phyloP scores from a whole-genome alignment of 1,140 invertebrate species.

The Polypedilum pembai region DNA sequence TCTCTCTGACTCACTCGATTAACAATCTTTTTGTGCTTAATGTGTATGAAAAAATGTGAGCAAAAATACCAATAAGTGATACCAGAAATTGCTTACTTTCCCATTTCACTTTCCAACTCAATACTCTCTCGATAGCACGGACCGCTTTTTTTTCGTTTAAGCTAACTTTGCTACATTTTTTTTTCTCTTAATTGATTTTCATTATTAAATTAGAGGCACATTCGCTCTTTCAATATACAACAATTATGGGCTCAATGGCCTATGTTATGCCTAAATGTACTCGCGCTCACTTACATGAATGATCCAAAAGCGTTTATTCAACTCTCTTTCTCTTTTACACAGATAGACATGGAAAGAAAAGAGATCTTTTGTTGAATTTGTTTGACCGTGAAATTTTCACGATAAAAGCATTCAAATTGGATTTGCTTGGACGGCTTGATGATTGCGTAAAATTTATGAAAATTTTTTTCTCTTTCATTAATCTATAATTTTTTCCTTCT shows the following conservation, averaged over 20 bases:
- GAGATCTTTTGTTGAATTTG: background rate
- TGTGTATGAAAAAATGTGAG: background rate
- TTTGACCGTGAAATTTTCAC: conserved; percentile 17
- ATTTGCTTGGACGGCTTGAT: conserved; percentile 16
- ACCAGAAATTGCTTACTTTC: conserved; percentile 12
- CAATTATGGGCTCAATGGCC: background rate
- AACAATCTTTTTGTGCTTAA: background rate
- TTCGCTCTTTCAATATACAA: background rate
- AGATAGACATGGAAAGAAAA: background rate
- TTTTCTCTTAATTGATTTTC: background rate
- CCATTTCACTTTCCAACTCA: conserved; percentile 2
- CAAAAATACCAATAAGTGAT: background rate
- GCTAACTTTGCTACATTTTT: conserved; percentile 11
- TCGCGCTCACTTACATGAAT: background rate
- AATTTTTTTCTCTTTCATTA: background rate
- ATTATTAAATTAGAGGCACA: conserved; percentile 5
- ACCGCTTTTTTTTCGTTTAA: background rate
- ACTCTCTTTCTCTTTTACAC: background rate
- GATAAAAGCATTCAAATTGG: conserved; percentile 17
- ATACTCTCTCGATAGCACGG: background rate
- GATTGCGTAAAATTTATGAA: conserved; percentile 18
- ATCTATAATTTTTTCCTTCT: background rate
- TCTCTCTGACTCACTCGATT: background rate
- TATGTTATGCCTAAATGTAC: background rate
- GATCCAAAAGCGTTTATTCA: conserved; percentile 8